Base-by-base conservation (phyloP, 2,888 invertebrate genomes). In the Crepidodera aurea region DNA sequence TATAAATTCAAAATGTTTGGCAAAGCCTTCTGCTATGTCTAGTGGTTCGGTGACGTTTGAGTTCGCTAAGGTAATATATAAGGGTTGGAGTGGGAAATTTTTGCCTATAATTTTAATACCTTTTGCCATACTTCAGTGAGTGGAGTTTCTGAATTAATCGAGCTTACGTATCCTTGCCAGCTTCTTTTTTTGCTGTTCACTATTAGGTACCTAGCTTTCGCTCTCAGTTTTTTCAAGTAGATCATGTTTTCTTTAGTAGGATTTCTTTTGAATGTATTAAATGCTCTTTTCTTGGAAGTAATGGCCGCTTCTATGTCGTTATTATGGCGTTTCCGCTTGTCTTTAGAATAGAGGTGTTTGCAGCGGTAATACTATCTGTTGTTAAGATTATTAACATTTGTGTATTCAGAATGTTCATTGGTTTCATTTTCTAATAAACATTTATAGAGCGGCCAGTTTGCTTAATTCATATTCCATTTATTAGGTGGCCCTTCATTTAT, bases 191-290 rank as follows among this genome's bases (percentile, higher is more conserved):
- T 46, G 12, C 25, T 32, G 12, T 50, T 12, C 8, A 40, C 32
- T 48, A 55, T 55, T 19, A 50, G 22, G 19, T 19, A 13, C 19
- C 48, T 39, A 8, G 61, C 60, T 61, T 10, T 48, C 13, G 55
- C 39, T 40, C 60, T 37, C 0, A 29, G 16, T 10, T 37, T 13
- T 46, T 54, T 60, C 16, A 60, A 54, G 10, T n/a, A 37, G 34
- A 55, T 39, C 40, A 54, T 19, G 25, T 60, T 60, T 1, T n/a
- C 54, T 25, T n/a, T 46, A 1, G 16, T 60, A 7, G 51, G 34
- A 7, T 22, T 12, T n/a, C 32, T 48, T 40, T 42, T 51, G 18
- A 50, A 61, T 29, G 19, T 27, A 13, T 46, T 48, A n/a, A 50
- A 18, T 25, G 50, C 42, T 29, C 19, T n/a, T 19, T 60, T 53